These are phyloP conservation scores for Chaetops frenatus DNA, from an alignment of 2,113 vertebrate genomes.

Conservation along the genomic window DNA sequence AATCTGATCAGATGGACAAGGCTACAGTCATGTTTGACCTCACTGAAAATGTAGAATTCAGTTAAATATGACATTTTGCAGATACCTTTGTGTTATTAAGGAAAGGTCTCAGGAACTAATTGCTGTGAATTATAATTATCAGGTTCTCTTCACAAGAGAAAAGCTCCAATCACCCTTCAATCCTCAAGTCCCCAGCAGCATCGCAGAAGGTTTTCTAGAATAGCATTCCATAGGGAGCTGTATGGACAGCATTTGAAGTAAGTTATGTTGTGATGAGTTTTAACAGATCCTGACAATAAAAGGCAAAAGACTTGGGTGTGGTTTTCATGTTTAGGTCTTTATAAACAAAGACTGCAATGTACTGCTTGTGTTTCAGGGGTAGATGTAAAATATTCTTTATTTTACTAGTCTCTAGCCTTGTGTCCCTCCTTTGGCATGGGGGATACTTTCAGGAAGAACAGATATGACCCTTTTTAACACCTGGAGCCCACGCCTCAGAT, in stretches of 20 bases:
- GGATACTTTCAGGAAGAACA: neutral
- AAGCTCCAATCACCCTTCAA: neutral
- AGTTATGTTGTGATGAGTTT: neutral
- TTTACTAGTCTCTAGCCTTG: neutral
- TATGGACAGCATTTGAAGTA: neutral
- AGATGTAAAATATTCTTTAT: neutral
- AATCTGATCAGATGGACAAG: neutral
- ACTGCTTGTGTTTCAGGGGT: neutral
- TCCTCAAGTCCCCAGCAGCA: neutral
- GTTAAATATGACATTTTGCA: neutral
- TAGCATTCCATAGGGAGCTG: neutral
- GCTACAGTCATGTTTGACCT: neutral
- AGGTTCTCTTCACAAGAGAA: neutral
- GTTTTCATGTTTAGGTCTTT: neutral
- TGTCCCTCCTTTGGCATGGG: neutral
- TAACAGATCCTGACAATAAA: neutral
- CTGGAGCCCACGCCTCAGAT: neutral
- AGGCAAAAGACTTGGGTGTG: neutral
- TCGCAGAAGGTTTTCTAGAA: neutral
- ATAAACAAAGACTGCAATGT: neutral
- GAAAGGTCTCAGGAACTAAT: neutral
- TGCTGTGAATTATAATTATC: neutral
- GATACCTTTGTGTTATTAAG: neutral
- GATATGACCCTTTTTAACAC: neutral
- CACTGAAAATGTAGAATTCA: neutral